Evolutionary conservation across 2,113 vertebrate species (phyloP).

Genomic region (Cavia porcellus): DNA sequence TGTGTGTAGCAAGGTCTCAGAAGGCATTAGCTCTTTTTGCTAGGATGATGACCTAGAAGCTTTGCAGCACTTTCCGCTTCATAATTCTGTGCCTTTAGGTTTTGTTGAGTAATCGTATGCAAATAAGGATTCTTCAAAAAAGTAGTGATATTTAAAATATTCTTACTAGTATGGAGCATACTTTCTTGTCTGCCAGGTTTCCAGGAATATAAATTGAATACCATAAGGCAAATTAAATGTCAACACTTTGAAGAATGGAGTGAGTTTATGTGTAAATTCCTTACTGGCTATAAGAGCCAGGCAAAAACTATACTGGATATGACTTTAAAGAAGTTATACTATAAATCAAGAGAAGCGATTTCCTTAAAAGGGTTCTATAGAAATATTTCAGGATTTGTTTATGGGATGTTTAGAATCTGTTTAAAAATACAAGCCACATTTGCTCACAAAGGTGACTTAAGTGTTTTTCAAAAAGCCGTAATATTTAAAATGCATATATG

Average conservation of each 20-base stretch:
- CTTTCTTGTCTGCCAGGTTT: constrained; percentile 14
- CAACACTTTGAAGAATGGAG: constrained; percentile 46
- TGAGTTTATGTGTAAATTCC: constrained; percentile 30
- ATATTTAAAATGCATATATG: background rate
- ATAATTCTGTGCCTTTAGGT: background rate
- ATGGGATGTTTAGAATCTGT: background rate
- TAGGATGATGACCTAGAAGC: background rate
- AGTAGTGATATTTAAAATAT: background rate
- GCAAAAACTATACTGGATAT: constrained; percentile 7
- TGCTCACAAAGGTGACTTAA: background rate
- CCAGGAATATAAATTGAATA: background rate
- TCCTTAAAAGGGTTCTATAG: constrained; percentile 46
- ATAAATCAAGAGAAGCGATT: background rate
- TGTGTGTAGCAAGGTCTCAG: background rate
- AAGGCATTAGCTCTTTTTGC: background rate
- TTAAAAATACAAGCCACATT: constrained; percentile 2
- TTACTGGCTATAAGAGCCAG: constrained; percentile 4
- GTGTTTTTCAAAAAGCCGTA: background rate
- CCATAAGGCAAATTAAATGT: background rate
- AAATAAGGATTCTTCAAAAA: background rate
- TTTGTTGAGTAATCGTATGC: background rate
- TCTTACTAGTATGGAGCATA: background rate
- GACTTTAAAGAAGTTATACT: constrained; percentile 31
- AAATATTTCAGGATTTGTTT: constrained; percentile 48
- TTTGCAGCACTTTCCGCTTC: background rate